Conservation (phyloP, 2,113 vertebrate genomes). For the Chlorodrepanis virens region DNA sequence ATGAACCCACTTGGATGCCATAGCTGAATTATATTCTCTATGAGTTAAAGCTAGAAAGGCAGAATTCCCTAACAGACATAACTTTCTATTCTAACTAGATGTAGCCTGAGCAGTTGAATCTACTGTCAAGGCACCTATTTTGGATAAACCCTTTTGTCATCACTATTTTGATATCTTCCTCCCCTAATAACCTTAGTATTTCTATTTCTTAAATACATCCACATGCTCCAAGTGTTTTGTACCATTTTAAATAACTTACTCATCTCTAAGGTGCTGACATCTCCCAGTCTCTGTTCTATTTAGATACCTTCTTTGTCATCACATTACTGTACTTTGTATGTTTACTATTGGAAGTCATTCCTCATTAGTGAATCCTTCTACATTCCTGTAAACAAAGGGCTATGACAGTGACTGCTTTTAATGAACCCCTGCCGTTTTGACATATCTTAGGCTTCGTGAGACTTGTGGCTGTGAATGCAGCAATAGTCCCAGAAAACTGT, state of each 20-base stretch:
- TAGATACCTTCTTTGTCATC: neutral
- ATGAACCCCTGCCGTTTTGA: conserved; percentile 29
- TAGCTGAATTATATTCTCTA: neutral
- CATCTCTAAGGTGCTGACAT: neutral
- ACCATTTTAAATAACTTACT: neutral
- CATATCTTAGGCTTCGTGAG: neutral
- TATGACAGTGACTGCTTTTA: neutral
- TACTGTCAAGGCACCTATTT: neutral
- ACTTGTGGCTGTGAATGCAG: neutral
- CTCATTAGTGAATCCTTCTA: neutral
- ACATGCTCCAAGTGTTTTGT: neutral
- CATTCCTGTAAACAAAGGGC: neutral
- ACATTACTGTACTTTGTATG: neutral
- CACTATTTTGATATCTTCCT: neutral
- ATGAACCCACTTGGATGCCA: neutral
- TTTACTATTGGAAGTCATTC: neutral
- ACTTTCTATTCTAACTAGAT: neutral
- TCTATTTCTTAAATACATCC: neutral
- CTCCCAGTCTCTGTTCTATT: neutral
- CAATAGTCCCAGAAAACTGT: neutral
- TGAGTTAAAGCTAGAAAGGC: neutral
- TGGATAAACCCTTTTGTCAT: neutral
- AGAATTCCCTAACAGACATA: neutral
- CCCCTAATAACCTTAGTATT: neutral
- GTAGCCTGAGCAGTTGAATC: neutral